Evolutionary conservation across 2,888 invertebrate species (phyloP), one percentile per base, ranked within the genome.

Genomic region (Lutraria lutraria): DNA sequence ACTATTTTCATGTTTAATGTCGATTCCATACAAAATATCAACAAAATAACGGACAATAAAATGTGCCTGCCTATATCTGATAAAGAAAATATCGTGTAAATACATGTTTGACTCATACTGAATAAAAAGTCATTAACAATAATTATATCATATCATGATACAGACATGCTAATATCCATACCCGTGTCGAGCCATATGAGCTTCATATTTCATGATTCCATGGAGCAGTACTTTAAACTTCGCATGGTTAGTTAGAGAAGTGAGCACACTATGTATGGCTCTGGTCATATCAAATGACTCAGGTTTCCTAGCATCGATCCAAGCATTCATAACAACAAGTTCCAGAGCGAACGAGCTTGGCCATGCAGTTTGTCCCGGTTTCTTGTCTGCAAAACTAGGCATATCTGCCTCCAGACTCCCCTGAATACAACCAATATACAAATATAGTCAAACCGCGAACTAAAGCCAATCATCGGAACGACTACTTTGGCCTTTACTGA

Each of bases 331-430:
- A 0, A 88, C 82, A 16, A 92, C 90, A 21, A 92, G 81, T 87
- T 92, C 92, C 85, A 91, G 52, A 1, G 86, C 86, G 81, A 88
- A 92, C 0, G 91, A 91, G 31, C 84, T 83, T 31, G 92, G 92
- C 87, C 83, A 89, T 43, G 63, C 79, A 25, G 56, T 56, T 8
- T 83, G 54, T 16, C 79, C 34, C 54, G 16, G 25, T 8, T 21
- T 16, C 43, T 43, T 76, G 0, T 54, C 76, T 21, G 79, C 85
- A 34, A 85, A 85, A 54, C 85, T 85, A 54, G 85, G 85, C 85
- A 85, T 79, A 56, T 85, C 79, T 15, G 85, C 0, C 29, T 85
- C 76, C 19, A 15, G 16, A 10, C 31, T 31, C 0, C 52, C 79
- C 85, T 85, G 68, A 21, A 81, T 79, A 12, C 16, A 34, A 16